phyloP scores from a whole-genome alignment of 2,888 invertebrate genomes.

The Erpobdella octoculata region DNA sequence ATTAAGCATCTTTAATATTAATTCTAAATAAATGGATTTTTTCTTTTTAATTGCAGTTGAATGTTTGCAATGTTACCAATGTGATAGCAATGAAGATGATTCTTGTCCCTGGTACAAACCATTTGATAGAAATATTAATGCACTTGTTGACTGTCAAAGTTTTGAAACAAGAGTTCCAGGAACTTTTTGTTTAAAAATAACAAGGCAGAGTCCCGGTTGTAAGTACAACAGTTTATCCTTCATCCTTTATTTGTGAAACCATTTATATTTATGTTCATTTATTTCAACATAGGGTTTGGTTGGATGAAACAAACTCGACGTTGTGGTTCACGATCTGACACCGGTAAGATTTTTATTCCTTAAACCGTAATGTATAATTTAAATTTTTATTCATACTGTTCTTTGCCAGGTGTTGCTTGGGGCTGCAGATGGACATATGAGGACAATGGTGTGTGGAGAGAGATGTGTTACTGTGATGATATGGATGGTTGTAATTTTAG shows the following conservation, averaged over 20 bases:
- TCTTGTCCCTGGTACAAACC: conserved; percentile 80
- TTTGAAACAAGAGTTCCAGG: conserved; percentile 89
- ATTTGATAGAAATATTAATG: conserved; percentile 76
- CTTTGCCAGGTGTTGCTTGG: conserved; percentile 81
- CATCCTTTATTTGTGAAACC: conserved; percentile 24
- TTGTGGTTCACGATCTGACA: conserved; percentile 51
- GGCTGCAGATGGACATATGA: conserved; percentile 92
- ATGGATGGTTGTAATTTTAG: conserved; percentile 84
- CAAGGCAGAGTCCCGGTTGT: conserved; percentile 89
- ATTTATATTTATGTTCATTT: background rate
- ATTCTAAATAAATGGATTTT: too few relatives aligned
- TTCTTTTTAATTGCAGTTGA: too few relatives aligned
- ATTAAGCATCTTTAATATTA: too few relatives aligned
- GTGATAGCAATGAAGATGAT: conserved; percentile 78
- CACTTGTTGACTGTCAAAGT: conserved; percentile 83
- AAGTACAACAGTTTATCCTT: conserved; percentile 55
- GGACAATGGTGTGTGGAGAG: conserved; percentile 89
- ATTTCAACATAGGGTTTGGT: conserved; percentile 45
- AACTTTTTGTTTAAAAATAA: conserved; percentile 88
- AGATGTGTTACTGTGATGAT: conserved; percentile 83
- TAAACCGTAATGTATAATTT: too few relatives aligned
- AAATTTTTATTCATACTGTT: background rate
- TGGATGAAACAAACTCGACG: conserved; percentile 51
- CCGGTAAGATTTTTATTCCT: conserved; percentile 44
- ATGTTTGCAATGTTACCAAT: conserved; percentile 83